phyloP scores from a whole-genome alignment of 2,113 vertebrate genomes.

The Cyrtonyx montezumae region DNA sequence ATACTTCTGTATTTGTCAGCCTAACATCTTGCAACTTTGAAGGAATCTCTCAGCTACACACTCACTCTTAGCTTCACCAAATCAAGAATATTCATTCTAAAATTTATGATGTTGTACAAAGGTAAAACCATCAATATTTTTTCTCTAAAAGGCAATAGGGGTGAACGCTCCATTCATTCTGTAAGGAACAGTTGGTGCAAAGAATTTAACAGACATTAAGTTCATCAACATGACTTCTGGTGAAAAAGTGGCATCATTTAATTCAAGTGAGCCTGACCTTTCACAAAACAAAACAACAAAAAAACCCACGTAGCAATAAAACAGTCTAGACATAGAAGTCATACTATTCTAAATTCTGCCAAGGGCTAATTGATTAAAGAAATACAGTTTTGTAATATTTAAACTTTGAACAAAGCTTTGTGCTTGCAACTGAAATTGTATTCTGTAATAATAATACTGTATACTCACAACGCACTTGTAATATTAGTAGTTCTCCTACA shows the following conservation, averaged over 20 bases:
- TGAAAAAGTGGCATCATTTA: not conserved
- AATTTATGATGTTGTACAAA: not conserved
- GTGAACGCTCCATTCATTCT: not conserved
- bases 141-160: not conserved
- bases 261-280: not conserved
- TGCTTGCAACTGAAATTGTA: not conserved
- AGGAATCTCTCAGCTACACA: not conserved
- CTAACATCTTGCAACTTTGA: not conserved
- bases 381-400: not conserved
- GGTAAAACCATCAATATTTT: fast-evolving
- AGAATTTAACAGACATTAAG: not conserved
- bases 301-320: not conserved
- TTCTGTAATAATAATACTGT: not conserved
- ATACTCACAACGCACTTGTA: not conserved
- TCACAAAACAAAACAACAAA: not conserved
- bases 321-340: not conserved
- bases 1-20: not conserved
- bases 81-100: not conserved
- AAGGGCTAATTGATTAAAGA: not conserved
- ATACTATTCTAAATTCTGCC: not conserved
- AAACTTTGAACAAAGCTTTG: not conserved
- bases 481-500: too few species aligned
- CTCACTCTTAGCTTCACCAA: not conserved
- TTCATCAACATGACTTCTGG: not conserved
- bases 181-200: not conserved